Base-by-base conservation (phyloP, 2,113 vertebrate species). In the Pelvicachromis taeniatus region DNA sequence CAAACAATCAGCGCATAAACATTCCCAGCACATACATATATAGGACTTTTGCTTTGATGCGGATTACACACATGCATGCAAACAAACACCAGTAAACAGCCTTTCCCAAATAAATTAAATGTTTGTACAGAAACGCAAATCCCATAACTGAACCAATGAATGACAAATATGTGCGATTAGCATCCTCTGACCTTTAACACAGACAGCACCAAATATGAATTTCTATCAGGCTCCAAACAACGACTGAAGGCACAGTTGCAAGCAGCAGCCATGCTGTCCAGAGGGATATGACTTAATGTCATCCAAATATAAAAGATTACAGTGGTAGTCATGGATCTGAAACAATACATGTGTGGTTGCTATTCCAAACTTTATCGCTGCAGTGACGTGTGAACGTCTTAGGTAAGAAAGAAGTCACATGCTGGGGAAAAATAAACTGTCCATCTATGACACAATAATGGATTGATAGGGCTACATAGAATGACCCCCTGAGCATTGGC, bases 341-440 rank as follows among this genome's bases (percentile, higher is more conserved):
- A 16, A 23, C n/a, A 29, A 38, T 45, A 5, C 61, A 80, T 73
- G 81, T 82, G 52, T 65, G 29, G 54, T 92, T 92, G 80, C 54
- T 83, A 88, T 94, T 93, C 90, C 89, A 55, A 80, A 86, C 70
- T 9, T 56, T 81, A 80, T 83, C 77, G 40, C 83, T 53, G 78
- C 81, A 87, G 82, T 82, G 85, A 91, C 87, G 91, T 80, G 89
- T 89, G 88, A 96, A 95, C 86, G 91, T 95, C 82, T 54, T 14
- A 68, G 56, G 70, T 59, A 85, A 83, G 56, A 87, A 87, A 88
- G 85, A 88, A 55, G 78, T 65, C 33, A 42, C 26, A 50, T 81
- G 84, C 85, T 84, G 79, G 56, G 55, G 83, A 77, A 78, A 81
- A 75, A 55, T 88, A 73, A 35, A 83, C 58, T 83, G 88, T 78